These are phyloP conservation scores for Leucania comma DNA, from an alignment of 2,888 invertebrate genomes.

Conservation along the genomic window DNA sequence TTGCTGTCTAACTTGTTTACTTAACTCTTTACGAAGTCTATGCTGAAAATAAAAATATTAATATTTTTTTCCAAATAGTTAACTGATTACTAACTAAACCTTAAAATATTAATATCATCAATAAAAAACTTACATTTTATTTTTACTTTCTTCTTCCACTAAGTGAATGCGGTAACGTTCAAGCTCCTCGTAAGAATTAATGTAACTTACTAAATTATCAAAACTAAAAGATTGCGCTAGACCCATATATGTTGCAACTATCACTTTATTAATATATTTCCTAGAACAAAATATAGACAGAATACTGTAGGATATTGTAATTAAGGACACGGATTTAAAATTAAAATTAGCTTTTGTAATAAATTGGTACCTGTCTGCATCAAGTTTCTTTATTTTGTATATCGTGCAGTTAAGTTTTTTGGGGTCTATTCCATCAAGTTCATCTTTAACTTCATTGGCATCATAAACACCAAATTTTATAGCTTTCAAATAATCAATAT, in stretches of 20 bases:
- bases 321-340: neutral
- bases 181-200: slow-evolving; percentile 10
- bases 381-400: slow-evolving; percentile 79
- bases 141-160: slow-evolving; percentile 44
- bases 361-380: slow-evolving; percentile 75
- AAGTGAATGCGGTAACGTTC: slow-evolving; percentile 21
- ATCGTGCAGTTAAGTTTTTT: slow-evolving; percentile 69
- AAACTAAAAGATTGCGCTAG: slow-evolving; percentile 12
- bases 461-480: slow-evolving; percentile 71
- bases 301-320: neutral
- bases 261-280: slow-evolving; percentile 34
- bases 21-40: slow-evolving; percentile 75
- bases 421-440: slow-evolving; percentile 72
- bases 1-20: slow-evolving; percentile 77
- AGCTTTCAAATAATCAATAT: slow-evolving; percentile 69
- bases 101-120: too few species aligned
- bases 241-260: slow-evolving; percentile 33
- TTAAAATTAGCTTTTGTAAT: neutral
- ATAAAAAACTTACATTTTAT: slow-evolving; percentile 33
- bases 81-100: too few species aligned
- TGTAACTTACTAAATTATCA: slow-evolving; percentile 30
- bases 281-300: slow-evolving; percentile 21
- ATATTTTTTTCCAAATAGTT: neutral
- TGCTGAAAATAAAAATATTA: slow-evolving; percentile 17
- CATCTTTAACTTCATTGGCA: slow-evolving; percentile 60